These are phyloP conservation scores for Augochlora pura DNA, from an alignment of 1,140 invertebrate genomes.

Conservation along the genomic window DNA sequence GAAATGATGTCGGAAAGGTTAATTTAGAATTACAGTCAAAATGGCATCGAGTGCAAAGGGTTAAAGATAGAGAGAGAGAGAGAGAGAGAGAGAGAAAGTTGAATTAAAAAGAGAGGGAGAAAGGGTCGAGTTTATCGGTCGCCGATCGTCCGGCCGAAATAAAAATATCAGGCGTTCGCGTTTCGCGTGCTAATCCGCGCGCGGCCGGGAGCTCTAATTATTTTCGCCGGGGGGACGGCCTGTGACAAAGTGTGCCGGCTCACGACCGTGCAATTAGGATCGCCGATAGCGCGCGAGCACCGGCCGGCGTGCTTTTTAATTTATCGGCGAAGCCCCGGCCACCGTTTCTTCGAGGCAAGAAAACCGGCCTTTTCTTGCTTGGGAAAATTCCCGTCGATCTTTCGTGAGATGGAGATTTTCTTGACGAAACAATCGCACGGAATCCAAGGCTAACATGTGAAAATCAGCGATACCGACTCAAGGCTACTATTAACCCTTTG, in stretches of 20 bases:
- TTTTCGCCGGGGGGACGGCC: slow-evolving; percentile 46
- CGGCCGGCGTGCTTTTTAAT: slow-evolving; percentile 48
- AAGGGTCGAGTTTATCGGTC: slow-evolving; percentile 14
- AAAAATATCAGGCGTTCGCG: slow-evolving; percentile 47
- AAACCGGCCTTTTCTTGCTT: not conserved
- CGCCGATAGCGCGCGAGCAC: slow-evolving; percentile 35
- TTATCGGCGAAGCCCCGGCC: slow-evolving; percentile 34
- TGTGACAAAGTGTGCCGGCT: slow-evolving; percentile 56
- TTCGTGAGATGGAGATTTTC: slow-evolving; percentile 19
- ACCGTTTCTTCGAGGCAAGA: not conserved
- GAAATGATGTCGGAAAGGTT: too few relatives aligned
- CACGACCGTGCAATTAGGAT: slow-evolving; percentile 56
- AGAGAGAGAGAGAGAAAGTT: too few relatives aligned
- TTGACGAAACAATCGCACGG: not conserved
- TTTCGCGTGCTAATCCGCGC: slow-evolving; percentile 52
- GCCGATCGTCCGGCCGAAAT: slow-evolving; percentile 36
- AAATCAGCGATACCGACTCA: too few relatives aligned
- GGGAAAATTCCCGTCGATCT: slow-evolving; percentile 34
- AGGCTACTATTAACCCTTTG: too few relatives aligned
- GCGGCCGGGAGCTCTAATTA: slow-evolving; percentile 48
- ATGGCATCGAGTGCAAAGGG: too few relatives aligned
- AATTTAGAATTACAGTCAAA: too few relatives aligned
- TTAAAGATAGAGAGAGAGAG: too few relatives aligned
- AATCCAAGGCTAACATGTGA: too few relatives aligned
- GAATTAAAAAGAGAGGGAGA: too few relatives aligned